A percentile compares a stretch with the other conserved stretches of the same genome.
These are phyloP conservation scores for Thymelicus acteon DNA, from an alignment of 2,888 invertebrate species.

Conservation along the genomic window DNA sequence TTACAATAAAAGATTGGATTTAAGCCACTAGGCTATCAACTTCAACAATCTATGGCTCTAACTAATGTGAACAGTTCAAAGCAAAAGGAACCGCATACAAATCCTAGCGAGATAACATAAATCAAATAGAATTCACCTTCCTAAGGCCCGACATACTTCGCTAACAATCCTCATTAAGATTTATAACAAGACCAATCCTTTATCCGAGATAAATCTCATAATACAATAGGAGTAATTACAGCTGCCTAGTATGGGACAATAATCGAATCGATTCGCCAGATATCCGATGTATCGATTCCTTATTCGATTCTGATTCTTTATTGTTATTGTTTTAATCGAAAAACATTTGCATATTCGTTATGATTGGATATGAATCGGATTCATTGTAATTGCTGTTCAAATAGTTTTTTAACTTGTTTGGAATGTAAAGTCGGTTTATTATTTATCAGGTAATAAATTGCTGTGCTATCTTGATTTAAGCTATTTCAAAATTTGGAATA, in stretches of 20 bases:
- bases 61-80: constrained; percentile 15
- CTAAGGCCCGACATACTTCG: not conserved
- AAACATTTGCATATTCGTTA: constrained; percentile 68
- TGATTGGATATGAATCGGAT: constrained; percentile 43
- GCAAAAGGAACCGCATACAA: constrained; percentile 27
- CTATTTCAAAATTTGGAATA: too few species aligned
- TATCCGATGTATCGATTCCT: constrained; percentile 68
- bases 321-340: constrained; percentile 74
- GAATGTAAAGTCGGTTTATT: not conserved
- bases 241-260: constrained; percentile 77
- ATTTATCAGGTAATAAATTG: not conserved
- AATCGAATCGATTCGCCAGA: constrained; percentile 66
- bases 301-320: constrained; percentile 74
- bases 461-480: too few species aligned
- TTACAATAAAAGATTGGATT: not conserved
- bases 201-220: constrained; percentile 64
- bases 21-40: not conserved
- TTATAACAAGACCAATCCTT: constrained; percentile 37
- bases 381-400: constrained; percentile 11
- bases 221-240: constrained; percentile 77
- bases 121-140: constrained; percentile 35
- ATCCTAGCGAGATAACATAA: constrained; percentile 34
- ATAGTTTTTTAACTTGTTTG: constrained; percentile 18
- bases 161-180: constrained; percentile 37
- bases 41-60: not conserved